Percentiles rank a stretch among this genome's conserved stretches.
phyloP scores from a whole-genome alignment of 2,113 vertebrate species.

The Paralichthys olivaceus region DNA sequence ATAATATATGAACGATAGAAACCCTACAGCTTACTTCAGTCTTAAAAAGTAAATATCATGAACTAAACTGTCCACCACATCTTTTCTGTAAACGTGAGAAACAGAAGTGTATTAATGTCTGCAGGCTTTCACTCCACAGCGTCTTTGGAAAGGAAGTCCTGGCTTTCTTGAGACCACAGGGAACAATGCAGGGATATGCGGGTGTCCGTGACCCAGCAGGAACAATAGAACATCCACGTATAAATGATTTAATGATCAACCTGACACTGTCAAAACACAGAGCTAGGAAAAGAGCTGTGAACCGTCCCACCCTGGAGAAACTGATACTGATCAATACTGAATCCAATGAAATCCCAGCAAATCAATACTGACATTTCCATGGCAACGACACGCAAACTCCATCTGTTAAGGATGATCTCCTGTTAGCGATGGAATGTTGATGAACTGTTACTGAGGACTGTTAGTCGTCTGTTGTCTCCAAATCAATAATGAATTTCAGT shows the following conservation, averaged over 20 bases:
- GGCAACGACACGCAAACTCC: too few relatives aligned
- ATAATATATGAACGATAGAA: too few relatives aligned
- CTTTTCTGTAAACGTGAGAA: background rate
- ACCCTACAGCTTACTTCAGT: too few relatives aligned
- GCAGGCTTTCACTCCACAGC: background rate
- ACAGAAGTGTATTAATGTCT: background rate
- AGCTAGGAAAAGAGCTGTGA: background rate
- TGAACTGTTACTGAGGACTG: too few relatives aligned
- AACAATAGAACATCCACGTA: conserved; percentile 13
- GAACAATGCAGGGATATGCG: conserved; percentile 42
- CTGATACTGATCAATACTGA: background rate
- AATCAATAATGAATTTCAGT: too few relatives aligned
- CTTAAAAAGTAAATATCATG: background rate
- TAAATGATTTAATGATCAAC: conserved; percentile 18
- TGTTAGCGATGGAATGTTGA: too few relatives aligned
- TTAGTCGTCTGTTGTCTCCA: too few relatives aligned
- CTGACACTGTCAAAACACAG: conserved; percentile 18
- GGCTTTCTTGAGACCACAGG: background rate
- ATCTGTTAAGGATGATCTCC: too few relatives aligned
- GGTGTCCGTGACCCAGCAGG: conserved; percentile 25
- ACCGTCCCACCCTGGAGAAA: background rate
- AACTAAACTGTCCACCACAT: background rate
- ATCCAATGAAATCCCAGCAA: too few relatives aligned
- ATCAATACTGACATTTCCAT: too few relatives aligned
- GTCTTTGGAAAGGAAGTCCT: conserved; percentile 23